Conservation (phyloP, 2,113 vertebrate genomes). For the Saguinus midas region DNA sequence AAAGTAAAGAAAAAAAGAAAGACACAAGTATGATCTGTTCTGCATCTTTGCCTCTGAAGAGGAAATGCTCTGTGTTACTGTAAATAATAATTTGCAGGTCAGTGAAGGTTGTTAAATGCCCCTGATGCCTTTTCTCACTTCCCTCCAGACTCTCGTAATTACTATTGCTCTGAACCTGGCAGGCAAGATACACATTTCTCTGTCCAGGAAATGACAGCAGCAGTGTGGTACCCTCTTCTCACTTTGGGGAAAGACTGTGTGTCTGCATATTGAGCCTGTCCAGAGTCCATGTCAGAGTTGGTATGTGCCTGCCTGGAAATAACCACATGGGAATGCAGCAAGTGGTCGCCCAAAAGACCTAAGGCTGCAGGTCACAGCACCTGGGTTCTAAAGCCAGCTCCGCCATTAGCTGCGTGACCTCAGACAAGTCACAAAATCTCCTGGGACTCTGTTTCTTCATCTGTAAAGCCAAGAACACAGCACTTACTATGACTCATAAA, state of each 20-base stretch:
- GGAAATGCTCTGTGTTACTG: conserved; percentile 62
- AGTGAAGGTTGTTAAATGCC: conserved; percentile 43
- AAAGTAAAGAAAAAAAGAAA: neutral
- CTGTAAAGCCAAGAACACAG: neutral
- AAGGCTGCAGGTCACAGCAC: accelerated
- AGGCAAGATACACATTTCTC: conserved; percentile 25
- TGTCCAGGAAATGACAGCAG: conserved; percentile 61
- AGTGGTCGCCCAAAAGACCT: neutral
- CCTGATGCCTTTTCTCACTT: conserved; percentile 68
- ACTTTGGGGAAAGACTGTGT: neutral
- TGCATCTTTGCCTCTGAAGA: neutral
- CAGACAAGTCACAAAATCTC: neutral
- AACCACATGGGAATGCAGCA: neutral
- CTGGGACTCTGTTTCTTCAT: neutral
- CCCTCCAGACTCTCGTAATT: conserved; percentile 75
- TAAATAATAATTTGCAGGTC: conserved; percentile 70
- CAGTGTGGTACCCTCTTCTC: neutral
- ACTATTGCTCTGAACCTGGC: conserved; percentile 43
- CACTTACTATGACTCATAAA: neutral
- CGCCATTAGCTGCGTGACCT: neutral
- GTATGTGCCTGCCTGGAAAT: neutral
- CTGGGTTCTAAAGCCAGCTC: neutral
- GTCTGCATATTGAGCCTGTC: neutral
- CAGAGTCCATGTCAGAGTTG: neutral
- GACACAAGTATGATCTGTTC: neutral